Conservation (phyloP, 2,797 vertebrate species). For the Channallabes apus region DNA sequence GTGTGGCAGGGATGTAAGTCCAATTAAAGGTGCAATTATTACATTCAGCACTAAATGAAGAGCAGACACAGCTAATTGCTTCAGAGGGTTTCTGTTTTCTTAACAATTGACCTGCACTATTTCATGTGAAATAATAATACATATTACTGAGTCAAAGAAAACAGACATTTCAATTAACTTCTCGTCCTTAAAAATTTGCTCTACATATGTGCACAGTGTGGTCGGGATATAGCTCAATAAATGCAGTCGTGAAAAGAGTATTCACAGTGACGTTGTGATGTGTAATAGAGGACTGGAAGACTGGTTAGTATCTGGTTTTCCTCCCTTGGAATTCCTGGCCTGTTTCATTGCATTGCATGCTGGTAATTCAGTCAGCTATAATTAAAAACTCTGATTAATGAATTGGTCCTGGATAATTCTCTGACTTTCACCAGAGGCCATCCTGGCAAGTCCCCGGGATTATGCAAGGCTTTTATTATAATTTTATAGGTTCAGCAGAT, state of each 20-base stretch:
- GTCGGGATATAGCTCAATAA: constrained; percentile 36
- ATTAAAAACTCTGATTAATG: constrained; percentile 67
- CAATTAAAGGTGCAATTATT: constrained; percentile 57
- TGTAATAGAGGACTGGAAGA: constrained; percentile 29
- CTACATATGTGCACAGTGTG: background rate
- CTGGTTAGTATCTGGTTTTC: constrained; percentile 61
- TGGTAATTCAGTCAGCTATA: constrained; percentile 55
- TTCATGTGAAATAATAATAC: constrained; percentile 49
- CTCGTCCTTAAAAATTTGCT: background rate
- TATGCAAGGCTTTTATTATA: constrained; percentile 30
- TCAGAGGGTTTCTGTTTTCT: constrained; percentile 51
- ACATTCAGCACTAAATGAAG: constrained; percentile 52
- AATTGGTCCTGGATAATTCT: constrained; percentile 63
- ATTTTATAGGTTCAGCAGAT: constrained; percentile 11
- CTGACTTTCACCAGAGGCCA: constrained; percentile 51
- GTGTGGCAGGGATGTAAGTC: constrained; percentile 39
- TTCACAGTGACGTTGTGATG: constrained; percentile 33
- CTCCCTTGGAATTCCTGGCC: constrained; percentile 30
- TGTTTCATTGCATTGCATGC: constrained; percentile 44
- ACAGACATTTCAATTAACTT: constrained; percentile 21
- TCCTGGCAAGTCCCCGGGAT: constrained; percentile 16
- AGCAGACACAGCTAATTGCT: constrained; percentile 55
- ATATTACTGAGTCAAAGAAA: constrained; percentile 26
- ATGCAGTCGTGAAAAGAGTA: constrained; percentile 38
- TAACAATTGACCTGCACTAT: constrained; percentile 47